phyloP scores from a whole-genome alignment of 1,140 invertebrate species.

The Tetramorium parvispinum region DNA sequence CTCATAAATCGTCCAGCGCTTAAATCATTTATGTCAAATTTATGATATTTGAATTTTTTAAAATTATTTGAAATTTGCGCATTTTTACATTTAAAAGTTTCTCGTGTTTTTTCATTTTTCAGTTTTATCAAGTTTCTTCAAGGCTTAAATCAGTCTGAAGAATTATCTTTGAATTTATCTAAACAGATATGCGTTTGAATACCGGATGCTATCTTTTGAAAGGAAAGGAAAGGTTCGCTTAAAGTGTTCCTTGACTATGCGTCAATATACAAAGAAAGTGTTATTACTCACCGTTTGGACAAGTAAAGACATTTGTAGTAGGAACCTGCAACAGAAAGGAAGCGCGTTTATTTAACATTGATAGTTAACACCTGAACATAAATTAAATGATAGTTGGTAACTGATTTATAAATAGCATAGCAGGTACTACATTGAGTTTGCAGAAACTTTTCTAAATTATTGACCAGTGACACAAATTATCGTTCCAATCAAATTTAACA shows the following conservation, averaged over 20 bases:
- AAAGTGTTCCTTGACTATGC: neutral
- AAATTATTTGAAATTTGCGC: neutral
- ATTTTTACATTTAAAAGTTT: neutral
- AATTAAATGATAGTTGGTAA: neutral
- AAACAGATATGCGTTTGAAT: constrained; percentile 6
- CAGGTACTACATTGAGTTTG: neutral
- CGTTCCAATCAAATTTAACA: neutral
- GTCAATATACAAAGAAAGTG: neutral
- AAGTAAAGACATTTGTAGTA: constrained; percentile 87
- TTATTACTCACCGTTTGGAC: constrained; percentile 88
- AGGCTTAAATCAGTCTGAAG: neutral
- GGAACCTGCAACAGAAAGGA: constrained; percentile 86
- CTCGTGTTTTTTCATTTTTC: neutral
- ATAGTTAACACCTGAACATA: neutral
- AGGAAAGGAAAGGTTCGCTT: neutral
- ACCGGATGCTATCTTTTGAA: constrained; percentile 26
- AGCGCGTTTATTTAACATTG: neutral
- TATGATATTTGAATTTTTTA: neutral
- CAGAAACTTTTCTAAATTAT: neutral
- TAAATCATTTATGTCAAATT: neutral
- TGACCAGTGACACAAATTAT: neutral
- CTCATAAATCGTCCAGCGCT: neutral
- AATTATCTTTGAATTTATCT: constrained; percentile 10
- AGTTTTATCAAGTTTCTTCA: too few species aligned
- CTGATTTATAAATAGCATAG: neutral